phyloP scores from a whole-genome alignment of 1,140 invertebrate genomes.

The Drosophila pseudoananassae region DNA sequence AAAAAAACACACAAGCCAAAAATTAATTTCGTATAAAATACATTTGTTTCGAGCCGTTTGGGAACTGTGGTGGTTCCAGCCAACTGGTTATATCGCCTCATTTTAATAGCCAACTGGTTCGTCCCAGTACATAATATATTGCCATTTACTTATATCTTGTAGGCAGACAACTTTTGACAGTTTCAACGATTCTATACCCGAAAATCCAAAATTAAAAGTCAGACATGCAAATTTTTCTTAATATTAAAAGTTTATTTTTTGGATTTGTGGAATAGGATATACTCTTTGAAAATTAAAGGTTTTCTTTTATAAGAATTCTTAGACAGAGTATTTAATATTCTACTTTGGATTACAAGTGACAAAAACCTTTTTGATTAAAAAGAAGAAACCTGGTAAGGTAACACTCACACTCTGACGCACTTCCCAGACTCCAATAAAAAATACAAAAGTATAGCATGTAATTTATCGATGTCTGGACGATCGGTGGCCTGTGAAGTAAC shows the following conservation, averaged over 20 bases:
- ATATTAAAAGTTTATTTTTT: background rate
- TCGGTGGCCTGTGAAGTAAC: conserved; percentile 31
- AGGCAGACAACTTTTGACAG: conserved; percentile 51
- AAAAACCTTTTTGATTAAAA: conserved; percentile 15
- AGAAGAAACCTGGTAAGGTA: conserved; percentile 18
- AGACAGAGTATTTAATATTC: conserved; percentile 1
- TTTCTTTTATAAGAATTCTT: too few relatives aligned
- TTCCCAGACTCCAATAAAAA: background rate
- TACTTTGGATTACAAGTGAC: background rate
- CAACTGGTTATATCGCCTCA: conserved; percentile 66
- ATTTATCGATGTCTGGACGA: conserved; percentile 35
- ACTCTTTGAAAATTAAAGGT: background rate
- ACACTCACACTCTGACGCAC: conserved; percentile 12
- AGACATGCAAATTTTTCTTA: conserved; percentile 66
- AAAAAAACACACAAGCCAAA: conserved; percentile 38
- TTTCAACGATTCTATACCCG: conserved; percentile 46
- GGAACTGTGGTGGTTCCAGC: conserved; percentile 16
- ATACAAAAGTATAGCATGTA: conserved; percentile 7
- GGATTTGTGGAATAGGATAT: background rate
- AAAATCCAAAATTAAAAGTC: conserved; percentile 60
- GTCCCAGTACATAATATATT: conserved; percentile 52
- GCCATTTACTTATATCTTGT: conserved; percentile 54
- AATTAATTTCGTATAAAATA: conserved; percentile 70
- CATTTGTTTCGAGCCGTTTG: conserved; percentile 36
- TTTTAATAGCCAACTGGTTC: conserved; percentile 70